phyloP scores from a whole-genome alignment of 2,113 vertebrate genomes.

The Cryptotis parvus region DNA sequence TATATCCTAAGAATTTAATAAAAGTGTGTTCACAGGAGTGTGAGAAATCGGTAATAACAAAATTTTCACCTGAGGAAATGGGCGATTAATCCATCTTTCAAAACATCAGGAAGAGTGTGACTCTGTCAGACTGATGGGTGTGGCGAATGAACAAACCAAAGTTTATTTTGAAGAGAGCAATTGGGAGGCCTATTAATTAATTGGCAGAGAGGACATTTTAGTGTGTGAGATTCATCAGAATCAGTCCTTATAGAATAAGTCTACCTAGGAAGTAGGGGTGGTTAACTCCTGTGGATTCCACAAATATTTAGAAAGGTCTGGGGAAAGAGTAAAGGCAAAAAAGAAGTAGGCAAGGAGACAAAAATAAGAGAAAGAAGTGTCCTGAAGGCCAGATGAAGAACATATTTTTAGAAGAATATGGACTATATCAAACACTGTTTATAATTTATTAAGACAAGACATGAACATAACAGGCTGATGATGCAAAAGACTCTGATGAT shows the following conservation, averaged over 20 bases:
- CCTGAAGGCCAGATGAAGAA: background rate
- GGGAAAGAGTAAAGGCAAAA: background rate
- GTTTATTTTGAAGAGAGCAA: background rate
- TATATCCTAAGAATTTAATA: no score
- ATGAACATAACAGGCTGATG: no score
- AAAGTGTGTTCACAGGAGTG: background rate
- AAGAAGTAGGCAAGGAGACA: background rate
- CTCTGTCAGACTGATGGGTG: accelerated
- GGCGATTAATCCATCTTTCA: background rate
- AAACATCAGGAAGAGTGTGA: background rate
- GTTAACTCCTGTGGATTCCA: background rate
- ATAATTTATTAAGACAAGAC: background rate
- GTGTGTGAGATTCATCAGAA: background rate
- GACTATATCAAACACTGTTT: background rate
- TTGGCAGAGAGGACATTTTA: background rate
- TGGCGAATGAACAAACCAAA: background rate
- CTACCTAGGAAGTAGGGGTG: background rate
- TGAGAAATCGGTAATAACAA: background rate
- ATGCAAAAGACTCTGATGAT: background rate
- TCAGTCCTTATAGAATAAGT: background rate
- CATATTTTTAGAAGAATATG: background rate
- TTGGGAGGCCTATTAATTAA: background rate
- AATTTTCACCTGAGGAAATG: background rate
- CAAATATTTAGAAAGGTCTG: background rate
- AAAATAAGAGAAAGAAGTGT: background rate